Percentiles rank a stretch among this genome's conserved stretches.
phyloP scores from a whole-genome alignment of 2,113 vertebrate genomes.

The human (Homo sapiens) region DNA sequence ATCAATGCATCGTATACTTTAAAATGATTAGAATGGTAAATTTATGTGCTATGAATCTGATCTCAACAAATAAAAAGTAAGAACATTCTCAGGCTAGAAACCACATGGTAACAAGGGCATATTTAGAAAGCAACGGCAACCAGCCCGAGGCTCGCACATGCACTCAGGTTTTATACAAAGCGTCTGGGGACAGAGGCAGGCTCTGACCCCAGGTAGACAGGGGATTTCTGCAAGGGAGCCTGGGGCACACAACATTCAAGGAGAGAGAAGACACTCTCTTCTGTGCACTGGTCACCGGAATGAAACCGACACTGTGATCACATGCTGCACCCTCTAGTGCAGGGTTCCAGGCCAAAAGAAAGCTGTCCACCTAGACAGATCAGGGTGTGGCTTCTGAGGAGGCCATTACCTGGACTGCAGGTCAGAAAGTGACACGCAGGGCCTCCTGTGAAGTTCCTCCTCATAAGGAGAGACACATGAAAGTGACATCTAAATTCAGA shows the following conservation, averaged over 20 bases:
- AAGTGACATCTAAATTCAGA: neutral
- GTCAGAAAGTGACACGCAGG: neutral
- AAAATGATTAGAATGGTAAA: neutral
- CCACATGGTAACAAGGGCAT: too few relatives aligned
- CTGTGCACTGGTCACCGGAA: too few relatives aligned
- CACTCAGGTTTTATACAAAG: too few relatives aligned
- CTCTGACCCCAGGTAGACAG: neutral
- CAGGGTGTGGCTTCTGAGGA: too few relatives aligned
- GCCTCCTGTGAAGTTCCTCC: neutral
- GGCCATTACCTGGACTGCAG: too few relatives aligned
- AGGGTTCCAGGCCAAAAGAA: too few relatives aligned
- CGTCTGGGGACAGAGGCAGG: rapidly evolving
- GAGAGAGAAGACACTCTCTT: too few relatives aligned
- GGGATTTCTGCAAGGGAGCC: neutral
- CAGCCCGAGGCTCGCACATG: rapidly evolving
- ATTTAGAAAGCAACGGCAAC: too few relatives aligned
- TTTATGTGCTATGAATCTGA: neutral
- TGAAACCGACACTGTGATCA: neutral
- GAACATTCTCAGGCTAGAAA: neutral
- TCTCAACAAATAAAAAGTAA: neutral
- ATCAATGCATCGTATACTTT: too few relatives aligned
- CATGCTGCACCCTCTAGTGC: too few relatives aligned
- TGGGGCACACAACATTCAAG: rapidly evolving
- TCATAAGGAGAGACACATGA: neutral
- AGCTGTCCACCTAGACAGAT: too few relatives aligned